Evolutionary conservation across 2,797 vertebrate genomes (phyloP), one percentile per base, ranked within the genome.

Genomic region (Xiphophorus birchmanni): DNA sequence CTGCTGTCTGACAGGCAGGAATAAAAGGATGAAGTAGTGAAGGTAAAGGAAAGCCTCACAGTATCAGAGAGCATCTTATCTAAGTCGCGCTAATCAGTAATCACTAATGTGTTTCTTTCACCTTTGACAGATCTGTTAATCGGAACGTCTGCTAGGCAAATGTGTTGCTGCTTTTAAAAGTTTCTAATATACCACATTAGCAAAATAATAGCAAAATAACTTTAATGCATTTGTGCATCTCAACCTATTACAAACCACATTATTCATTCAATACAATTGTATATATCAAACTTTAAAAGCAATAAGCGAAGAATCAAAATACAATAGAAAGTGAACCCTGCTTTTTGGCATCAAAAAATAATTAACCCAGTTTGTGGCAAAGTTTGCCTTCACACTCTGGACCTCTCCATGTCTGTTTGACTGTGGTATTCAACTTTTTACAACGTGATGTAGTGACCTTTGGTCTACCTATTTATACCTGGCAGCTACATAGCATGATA

Each of bases 1-100:
- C 93, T 94, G 91, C 90, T 90, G 91, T 88, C 90, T 80, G 87
- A 91, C 90, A 88, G 93, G 90, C 90, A 84, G 81, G 71, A 86
- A 89, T 89, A 88, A 92, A 91, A 93, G 87, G 87, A 91, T 93
- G 89, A 78, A 91, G 85, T 76, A 48, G 78, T 56, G 80, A 87
- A 90, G 79, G 90, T 87, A 89, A 94, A 90, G 83, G 88, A 93
- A 89, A 90, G 78, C 74, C 80, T 86, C 86, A 85, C 84, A 76
- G 85, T 88, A 77, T 71, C 84, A 48, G 58, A 84, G 85, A 80
- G 82, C 88, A 87, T 74, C 73, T 82, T 81, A 92, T 93, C 85
- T 82, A 90, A 88, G 80, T 84, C 18, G 48, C 63, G 72, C 90
- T 89, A 82, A 92, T 92, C 87, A 84, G 89, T 85, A 88, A 90